A percentile compares a stretch with the other conserved stretches of the same genome.
phyloP scores from a whole-genome alignment of 2,113 vertebrate species.

The Indicator maculatus region DNA sequence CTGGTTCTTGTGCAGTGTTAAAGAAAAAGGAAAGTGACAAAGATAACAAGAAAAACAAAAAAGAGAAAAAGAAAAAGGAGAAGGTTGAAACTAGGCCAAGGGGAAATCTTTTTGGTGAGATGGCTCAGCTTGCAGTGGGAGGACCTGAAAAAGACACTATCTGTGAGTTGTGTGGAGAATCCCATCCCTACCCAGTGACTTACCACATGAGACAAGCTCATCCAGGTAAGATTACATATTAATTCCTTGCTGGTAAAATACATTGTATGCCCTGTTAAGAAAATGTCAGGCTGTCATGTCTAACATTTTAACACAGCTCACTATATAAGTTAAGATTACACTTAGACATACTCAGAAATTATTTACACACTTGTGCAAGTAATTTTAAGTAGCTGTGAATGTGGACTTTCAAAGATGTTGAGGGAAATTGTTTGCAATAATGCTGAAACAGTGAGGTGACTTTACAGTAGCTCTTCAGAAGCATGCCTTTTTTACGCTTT shows the following conservation, averaged over 20 bases:
- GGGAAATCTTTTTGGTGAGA: conserved; percentile 97
- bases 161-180: conserved; percentile 96
- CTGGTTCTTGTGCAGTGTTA: conserved; percentile 93
- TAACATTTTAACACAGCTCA: background rate
- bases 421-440: background rate
- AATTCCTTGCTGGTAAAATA: background rate
- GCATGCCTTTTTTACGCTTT: background rate
- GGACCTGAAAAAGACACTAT: conserved; percentile 98
- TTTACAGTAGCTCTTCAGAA: background rate
- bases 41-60: conserved; percentile 93
- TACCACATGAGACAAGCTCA: conserved; percentile 99
- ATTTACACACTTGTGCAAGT: background rate
- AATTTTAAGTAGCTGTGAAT: background rate
- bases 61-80: conserved; percentile 98
- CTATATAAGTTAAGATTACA: background rate
- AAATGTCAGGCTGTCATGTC: background rate
- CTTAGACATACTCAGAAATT: background rate
- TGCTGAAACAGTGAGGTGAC: background rate
- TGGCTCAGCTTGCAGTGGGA: conserved; percentile 97
- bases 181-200: conserved; percentile 97
- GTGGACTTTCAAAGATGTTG: background rate
- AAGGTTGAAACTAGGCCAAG: conserved; percentile 92
- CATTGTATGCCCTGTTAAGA: accelerated
- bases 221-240: conserved; percentile 80
- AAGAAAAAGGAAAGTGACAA: conserved; percentile 98